These are phyloP conservation scores for Acrocephalus arundinaceus DNA, from an alignment of 2,113 vertebrate species.

Conservation along the genomic window DNA sequence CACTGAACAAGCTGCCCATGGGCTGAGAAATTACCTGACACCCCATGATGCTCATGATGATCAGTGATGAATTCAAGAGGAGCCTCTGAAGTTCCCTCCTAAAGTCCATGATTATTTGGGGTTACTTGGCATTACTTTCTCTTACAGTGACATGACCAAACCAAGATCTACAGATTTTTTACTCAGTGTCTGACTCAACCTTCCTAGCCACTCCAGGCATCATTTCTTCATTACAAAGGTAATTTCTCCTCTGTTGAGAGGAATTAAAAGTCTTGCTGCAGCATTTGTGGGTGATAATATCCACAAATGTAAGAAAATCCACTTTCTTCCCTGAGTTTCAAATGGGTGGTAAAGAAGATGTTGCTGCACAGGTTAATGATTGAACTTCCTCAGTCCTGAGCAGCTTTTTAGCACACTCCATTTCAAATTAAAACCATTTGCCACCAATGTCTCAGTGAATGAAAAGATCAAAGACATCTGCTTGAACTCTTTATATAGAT, in stretches of 20 bases:
- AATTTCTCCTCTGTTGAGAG: neutral
- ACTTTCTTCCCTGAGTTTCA: conserved; percentile 28
- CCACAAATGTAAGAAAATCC: conserved; percentile 57
- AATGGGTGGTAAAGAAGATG: conserved; percentile 58
- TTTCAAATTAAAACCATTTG: conserved; percentile 72
- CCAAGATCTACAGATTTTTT: neutral
- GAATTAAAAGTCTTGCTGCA: neutral
- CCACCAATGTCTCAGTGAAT: conserved; percentile 54
- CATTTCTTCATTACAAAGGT: neutral
- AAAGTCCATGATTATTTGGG: neutral
- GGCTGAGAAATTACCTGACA: neutral
- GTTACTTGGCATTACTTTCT: neutral
- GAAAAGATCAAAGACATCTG: conserved; percentile 43
- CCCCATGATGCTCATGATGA: neutral
- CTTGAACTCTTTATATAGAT: conserved; percentile 37
- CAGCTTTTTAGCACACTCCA: conserved; percentile 67
- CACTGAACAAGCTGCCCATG: neutral
- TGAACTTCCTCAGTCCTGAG: conserved; percentile 62
- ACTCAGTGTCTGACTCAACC: neutral
- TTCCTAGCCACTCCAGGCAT: neutral
- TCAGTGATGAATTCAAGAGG: neutral
- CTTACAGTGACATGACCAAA: neutral
- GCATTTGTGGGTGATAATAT: neutral
- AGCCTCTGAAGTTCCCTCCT: neutral
- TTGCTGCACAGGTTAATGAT: conserved; percentile 39